Base-by-base conservation (phyloP, 2,888 invertebrate species). In the Endotricha flammealis region DNA sequence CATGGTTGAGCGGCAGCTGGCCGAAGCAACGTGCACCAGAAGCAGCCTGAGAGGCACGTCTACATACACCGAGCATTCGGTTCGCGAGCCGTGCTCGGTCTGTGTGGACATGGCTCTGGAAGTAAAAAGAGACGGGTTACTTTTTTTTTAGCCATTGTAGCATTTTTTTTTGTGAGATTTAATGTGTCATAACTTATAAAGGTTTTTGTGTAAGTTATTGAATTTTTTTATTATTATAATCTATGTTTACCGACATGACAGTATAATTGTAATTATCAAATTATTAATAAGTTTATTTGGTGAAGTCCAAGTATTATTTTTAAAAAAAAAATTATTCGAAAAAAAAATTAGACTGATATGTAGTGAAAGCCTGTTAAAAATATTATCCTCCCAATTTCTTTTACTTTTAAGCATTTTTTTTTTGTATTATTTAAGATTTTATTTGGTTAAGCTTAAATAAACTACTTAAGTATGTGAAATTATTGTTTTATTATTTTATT, bases 361-460 rank as follows among this genome's bases (percentile, higher is more conserved):
- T 32, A 12, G 37, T 42, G 12, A 25, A 33, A 29, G 10, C 10
- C 9, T 13, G 22, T 23, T 29, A 29, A 29, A 27, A 23, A 6
- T 9, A 22, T 12, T 35, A 29, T 16, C 20, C 7, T 16, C 28
- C n/a, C 13, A 32, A 10, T 33, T 35, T 34, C 10, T 36, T 29
- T 30, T 36, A 34, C 28, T 41, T 34, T 40, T 38, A 38, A 40
- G 34, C 20, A 13, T 33, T 39, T 33, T 24, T 13, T 30, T 43
- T 37, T 9, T 39, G 39, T 40, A 37, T 41, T 38, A 43, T 40
- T 41, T 40, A 42, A 41, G 9, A 36, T 46, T 44, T 47, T 45
- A 41, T 43, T 38, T 38, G 34, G 31, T 46, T 39, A 35, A 20
- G 14, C 40, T 41, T 20, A 42, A 44, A 44, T 52, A 48, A 51